Conservation (phyloP, 1,140 invertebrate genomes). For the Eurosta solidaginis region DNA sequence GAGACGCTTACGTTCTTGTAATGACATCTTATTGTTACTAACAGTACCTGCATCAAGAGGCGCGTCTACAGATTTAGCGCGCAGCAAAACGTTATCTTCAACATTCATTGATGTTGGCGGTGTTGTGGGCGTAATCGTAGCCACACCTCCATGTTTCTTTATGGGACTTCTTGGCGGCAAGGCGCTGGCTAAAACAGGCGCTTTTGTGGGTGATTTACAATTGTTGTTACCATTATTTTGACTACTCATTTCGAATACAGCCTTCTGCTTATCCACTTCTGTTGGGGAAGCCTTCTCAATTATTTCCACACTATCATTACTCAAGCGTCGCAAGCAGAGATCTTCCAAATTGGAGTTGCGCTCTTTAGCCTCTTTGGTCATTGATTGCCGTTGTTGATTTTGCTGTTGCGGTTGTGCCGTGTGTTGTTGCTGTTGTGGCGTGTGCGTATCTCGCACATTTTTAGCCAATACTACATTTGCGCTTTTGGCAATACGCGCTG, state of each 20-base stretch:
- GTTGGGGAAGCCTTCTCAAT: conserved; percentile 46
- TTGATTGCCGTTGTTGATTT: not conserved
- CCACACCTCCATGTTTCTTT: conserved; percentile 30
- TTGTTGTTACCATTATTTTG: conserved; percentile 29
- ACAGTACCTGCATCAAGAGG: not conserved
- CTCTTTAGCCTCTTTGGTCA: conserved; percentile 31
- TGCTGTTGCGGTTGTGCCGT: conserved; percentile 19
- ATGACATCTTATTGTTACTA: conserved; percentile 38
- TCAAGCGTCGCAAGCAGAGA: conserved; percentile 59
- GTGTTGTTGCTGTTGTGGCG: not conserved
- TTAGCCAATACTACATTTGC: conserved; percentile 68
- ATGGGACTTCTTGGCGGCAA: conserved; percentile 37
- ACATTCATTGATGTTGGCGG: conserved; percentile 23
- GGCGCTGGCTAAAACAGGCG: not conserved
- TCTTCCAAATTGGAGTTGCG: conserved; percentile 49
- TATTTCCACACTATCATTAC: conserved; percentile 63
- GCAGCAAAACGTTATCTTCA: conserved; percentile 30
- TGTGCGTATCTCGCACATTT: conserved; percentile 48
- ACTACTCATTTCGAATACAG: conserved; percentile 41
- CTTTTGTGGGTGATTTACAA: not conserved
- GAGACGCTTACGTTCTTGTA: conserved; percentile 52
- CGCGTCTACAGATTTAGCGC: conserved; percentile 34
- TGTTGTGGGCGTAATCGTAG: conserved; percentile 38
- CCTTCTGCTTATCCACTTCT: conserved; percentile 44
- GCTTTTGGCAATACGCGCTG: conserved; percentile 55